Percentiles rank a stretch among this genome's conserved stretches.
These are phyloP conservation scores for Pipistrellus nathusii DNA, from an alignment of 2,797 vertebrate genomes.

Conservation along the genomic window DNA sequence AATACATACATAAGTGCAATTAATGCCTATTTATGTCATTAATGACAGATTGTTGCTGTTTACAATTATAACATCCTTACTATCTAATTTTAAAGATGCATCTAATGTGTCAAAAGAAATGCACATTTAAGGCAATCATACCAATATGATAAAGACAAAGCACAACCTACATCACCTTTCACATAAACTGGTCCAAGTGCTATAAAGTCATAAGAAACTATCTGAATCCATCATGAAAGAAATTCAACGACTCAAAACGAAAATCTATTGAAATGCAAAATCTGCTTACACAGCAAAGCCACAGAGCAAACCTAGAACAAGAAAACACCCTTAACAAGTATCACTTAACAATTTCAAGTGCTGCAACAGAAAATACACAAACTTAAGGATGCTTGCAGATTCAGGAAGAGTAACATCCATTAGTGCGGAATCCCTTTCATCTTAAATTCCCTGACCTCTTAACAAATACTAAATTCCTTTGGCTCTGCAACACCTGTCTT, in stretches of 20 bases:
- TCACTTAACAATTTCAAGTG: conserved; percentile 36
- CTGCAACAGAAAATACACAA: conserved; percentile 39
- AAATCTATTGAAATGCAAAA: conserved; percentile 55
- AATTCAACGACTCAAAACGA: conserved; percentile 9
- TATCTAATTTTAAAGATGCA: conserved; percentile 54
- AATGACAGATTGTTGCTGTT: background rate
- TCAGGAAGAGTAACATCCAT: conserved; percentile 9
- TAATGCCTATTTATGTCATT: conserved; percentile 28
- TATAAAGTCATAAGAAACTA: conserved; percentile 5
- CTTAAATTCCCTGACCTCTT: conserved; percentile 24
- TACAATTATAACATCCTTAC: background rate
- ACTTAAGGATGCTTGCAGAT: background rate
- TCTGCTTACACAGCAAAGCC: conserved; percentile 59
- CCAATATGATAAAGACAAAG: background rate
- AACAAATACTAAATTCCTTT: conserved; percentile 62
- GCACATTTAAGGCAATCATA: conserved; percentile 37
- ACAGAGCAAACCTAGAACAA: background rate
- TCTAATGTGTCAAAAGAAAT: conserved; percentile 40
- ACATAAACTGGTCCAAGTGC: background rate
- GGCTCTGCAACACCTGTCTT: conserved; percentile 50
- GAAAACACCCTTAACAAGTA: conserved; percentile 53
- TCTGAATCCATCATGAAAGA: conserved; percentile 24
- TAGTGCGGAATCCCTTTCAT: background rate
- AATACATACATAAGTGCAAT: background rate
- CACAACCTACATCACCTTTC: conserved; percentile 13